Evolutionary conservation across 2,113 vertebrate species (phyloP).

Genomic region (Microcebus jonahi): DNA sequence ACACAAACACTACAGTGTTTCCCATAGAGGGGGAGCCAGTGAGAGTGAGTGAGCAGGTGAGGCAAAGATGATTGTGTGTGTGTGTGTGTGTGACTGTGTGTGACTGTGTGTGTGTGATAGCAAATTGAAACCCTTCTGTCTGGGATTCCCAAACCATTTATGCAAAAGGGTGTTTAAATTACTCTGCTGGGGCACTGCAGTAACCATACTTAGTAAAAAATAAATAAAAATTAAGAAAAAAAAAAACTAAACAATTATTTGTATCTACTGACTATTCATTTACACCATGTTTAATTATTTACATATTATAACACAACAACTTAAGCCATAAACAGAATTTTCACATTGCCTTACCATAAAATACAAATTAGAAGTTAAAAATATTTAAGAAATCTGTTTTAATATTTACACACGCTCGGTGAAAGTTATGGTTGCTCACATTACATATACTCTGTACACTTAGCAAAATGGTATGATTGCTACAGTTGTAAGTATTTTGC

Average conservation of each 20-base stretch:
- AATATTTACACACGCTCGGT: conserved; percentile 92
- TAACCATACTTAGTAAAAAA: conserved; percentile 84
- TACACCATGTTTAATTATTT: conserved; percentile 92
- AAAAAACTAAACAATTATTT: conserved; percentile 84
- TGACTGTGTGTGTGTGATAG: background rate
- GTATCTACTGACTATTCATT: conserved; percentile 86
- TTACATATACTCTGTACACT: conserved; percentile 89
- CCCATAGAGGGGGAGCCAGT: background rate
- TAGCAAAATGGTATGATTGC: conserved; percentile 86
- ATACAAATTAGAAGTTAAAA: conserved; percentile 95
- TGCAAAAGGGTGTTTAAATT: conserved; percentile 89
- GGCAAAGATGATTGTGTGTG: background rate
- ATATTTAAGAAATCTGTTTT: conserved; percentile 91
- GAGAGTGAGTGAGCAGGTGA: background rate
- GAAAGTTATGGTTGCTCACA: conserved; percentile 87
- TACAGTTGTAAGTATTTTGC: conserved; percentile 83
- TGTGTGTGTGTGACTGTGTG: too few relatives aligned
- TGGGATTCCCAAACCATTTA: conserved; percentile 85
- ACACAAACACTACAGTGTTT: conserved; percentile 65
- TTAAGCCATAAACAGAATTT: conserved; percentile 89
- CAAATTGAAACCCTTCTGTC: conserved; percentile 68
- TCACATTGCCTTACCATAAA: conserved; percentile 90
- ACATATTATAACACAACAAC: conserved; percentile 90
- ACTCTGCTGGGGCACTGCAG: conserved; percentile 87
- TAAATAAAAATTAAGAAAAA: conserved; percentile 79